Evolutionary conservation across 2,888 invertebrate species (phyloP).

Genomic region (Hanleya hanleyi): DNA sequence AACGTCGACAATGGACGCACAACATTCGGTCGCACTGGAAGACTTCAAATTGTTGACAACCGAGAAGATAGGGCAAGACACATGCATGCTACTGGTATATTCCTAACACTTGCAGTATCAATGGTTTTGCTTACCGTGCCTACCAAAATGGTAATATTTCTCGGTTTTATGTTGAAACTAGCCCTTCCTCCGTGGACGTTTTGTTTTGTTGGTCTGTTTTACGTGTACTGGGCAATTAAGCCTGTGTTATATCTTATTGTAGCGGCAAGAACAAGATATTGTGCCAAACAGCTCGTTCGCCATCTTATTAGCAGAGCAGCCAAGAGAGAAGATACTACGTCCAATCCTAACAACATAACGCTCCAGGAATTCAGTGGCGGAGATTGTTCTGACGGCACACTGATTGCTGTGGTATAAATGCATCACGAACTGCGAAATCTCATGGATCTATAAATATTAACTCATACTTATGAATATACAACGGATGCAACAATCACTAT

Average conservation of each 20-base stretch:
- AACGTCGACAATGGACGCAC: not conserved
- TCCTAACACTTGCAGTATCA: not conserved
- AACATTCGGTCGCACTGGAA: not conserved
- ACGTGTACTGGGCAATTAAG: not conserved
- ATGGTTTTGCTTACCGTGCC: not conserved
- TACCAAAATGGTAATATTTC: not conserved
- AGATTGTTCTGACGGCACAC: not conserved
- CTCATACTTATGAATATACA: no score
- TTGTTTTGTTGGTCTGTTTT: not conserved
- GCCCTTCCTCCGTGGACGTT: not conserved
- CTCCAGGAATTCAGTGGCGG: not conserved
- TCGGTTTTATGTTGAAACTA: not conserved
- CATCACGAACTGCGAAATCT: no score
- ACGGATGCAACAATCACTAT: no score
- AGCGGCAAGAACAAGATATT: not conserved
- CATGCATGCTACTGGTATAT: not conserved
- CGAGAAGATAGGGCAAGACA: not conserved
- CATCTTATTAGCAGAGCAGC: not conserved
- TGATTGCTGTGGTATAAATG: not conserved
- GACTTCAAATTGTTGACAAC: constrained; percentile 1
- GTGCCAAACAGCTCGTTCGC: not conserved
- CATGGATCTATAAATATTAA: no score
- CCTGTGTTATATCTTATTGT: not conserved
- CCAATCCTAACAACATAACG: not conserved
- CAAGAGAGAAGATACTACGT: not conserved